Percentiles rank a stretch among this genome's conserved stretches.
Evolutionary conservation across 2,113 vertebrate species (phyloP).

Genomic region (Tonatia bakeri): DNA sequence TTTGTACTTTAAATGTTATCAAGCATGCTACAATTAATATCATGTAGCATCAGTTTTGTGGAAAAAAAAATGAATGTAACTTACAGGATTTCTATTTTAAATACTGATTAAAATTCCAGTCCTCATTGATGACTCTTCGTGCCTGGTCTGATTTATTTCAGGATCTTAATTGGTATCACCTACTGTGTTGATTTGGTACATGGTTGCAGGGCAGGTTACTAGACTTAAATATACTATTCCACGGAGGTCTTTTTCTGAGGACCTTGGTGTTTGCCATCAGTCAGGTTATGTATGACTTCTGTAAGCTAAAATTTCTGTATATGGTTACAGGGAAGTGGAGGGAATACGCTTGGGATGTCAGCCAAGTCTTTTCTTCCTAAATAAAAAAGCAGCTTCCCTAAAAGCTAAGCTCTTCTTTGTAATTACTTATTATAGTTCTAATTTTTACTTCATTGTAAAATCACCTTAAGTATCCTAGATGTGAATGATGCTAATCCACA

Average conservation of each 20-base stretch:
- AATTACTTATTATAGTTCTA: conserved; percentile 6
- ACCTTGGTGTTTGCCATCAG: background rate
- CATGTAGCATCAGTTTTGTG: conserved; percentile 1
- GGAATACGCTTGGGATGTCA: conserved; percentile 9
- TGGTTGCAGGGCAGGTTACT: background rate
- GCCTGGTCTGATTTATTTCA: conserved; percentile 27
- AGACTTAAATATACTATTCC: background rate
- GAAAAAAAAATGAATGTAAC: conserved; percentile 30
- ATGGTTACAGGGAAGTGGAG: background rate
- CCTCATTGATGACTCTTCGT: background rate
- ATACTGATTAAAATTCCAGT: conserved; percentile 33
- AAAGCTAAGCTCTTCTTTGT: conserved; percentile 21
- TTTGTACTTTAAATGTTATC: background rate
- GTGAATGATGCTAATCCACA: conserved; percentile 3
- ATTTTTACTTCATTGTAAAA: conserved; percentile 49
- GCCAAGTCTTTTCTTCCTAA: conserved; percentile 24
- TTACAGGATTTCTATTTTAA: conserved; percentile 37
- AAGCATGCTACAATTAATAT: background rate
- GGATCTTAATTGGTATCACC: background rate
- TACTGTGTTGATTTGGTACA: background rate
- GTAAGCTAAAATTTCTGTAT: background rate
- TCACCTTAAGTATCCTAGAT: conserved; percentile 11
- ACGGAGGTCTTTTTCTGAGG: background rate
- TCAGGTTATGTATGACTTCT: conserved; percentile 12
- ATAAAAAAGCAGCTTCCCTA: background rate